Evolutionary conservation across 2,888 invertebrate genomes (phyloP), one percentile per base, ranked within the genome.

Genomic region (Lepidochrysops patricia): DNA sequence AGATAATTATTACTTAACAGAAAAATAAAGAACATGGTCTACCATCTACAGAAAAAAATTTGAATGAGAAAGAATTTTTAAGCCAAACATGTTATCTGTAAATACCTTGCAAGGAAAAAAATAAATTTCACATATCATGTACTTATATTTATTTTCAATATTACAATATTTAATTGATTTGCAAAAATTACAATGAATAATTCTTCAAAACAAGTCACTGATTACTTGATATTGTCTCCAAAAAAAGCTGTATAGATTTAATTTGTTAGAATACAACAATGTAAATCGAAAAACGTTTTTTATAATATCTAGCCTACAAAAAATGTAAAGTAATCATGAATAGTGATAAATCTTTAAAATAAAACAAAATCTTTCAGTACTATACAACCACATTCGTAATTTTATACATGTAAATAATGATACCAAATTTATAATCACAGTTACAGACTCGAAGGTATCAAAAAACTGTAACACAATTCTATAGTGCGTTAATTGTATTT

Each of bases 401-500:
- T 65, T 68, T 67, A 63, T 62, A 66, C 68, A 68, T 64, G 64
- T 62, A 66, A 61, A 65, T 63, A 65, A 60, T 69, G 69, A 72
- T 68, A 71, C 65, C 66, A 66, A 67, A 66, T 58, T 68, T 62
- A 67, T 64, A 69, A 72, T 72, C 69, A 69, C 70, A 72, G 71
- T 68, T 65, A 75, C 74, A 74, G 73, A 76, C 75, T 76, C 77
- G 65, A 32, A 74, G 66, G 62, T 70, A 69, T 71, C 72, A 72
- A 73, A 72, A 73, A 80, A 77, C 75, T 68, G 72, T 74, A 75
- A 75, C 73, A 75, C 68, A 74, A 75, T 74, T 73, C 65, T 60
- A 75, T 77, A 82, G 85, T 85, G 80, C 80, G 80, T 70, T 69
- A 29, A 32, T 74, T 71, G 71, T 72, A 75, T 79, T n/a, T n/a